Evolutionary conservation across 2,797 vertebrate species (phyloP).

Genomic region (Mormyrus proboscirostris): DNA sequence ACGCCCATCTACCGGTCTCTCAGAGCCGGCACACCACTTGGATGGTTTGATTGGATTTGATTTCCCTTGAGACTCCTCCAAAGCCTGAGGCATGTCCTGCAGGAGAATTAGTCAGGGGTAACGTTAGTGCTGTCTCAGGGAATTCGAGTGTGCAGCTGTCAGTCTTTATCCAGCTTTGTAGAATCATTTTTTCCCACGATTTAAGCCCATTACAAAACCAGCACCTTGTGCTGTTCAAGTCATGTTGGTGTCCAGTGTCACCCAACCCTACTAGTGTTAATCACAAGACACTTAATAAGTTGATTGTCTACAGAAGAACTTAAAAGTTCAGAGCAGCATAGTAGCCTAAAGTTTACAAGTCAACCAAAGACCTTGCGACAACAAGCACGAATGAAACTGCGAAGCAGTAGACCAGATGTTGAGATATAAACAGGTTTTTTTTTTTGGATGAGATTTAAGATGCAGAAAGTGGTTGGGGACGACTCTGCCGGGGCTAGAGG

Average conservation of each 20-base stretch:
- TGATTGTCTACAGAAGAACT: not conserved
- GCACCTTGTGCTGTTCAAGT: not conserved
- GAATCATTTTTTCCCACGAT: conserved; percentile 25
- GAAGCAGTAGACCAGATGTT: conserved; percentile 8
- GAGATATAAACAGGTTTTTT: conserved; percentile 7
- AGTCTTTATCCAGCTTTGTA: conserved; percentile 29
- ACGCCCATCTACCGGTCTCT: conserved; percentile 44
- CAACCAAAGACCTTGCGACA: not conserved
- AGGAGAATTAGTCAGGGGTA: conserved; percentile 33
- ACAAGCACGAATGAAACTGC: not conserved
- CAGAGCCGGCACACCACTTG: conserved; percentile 33
- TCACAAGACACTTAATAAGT: not conserved
- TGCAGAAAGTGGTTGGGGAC: not conserved
- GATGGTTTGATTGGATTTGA: conserved; percentile 46
- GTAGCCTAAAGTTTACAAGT: not conserved
- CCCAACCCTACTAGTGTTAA: not conserved
- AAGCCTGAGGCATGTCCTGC: conserved; percentile 28
- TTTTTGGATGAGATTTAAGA: not conserved
- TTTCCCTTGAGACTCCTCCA: conserved; percentile 32
- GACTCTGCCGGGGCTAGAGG: not conserved
- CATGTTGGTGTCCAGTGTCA: not conserved
- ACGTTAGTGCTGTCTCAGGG: conserved; percentile 32
- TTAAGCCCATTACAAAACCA: conserved; percentile 10
- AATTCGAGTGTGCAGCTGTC: conserved; percentile 36
- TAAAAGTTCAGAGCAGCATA: not conserved